These are phyloP conservation scores for Patella pellucida DNA, from an alignment of 2,888 invertebrate genomes.

Conservation along the genomic window DNA sequence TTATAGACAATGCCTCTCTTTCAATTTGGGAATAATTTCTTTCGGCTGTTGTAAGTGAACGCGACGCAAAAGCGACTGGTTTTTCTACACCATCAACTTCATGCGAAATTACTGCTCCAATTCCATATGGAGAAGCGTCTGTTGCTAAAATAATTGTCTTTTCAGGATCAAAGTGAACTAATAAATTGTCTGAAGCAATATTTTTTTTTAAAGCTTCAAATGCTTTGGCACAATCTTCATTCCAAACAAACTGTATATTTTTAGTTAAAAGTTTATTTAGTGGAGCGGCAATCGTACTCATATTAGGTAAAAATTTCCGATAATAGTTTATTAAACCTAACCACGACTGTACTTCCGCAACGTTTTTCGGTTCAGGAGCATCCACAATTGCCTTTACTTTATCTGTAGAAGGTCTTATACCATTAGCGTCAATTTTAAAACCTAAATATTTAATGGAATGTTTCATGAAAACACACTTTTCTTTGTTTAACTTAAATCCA, in stretches of 20 bases:
- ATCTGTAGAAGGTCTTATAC: conserved; percentile 32
- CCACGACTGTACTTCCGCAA: conserved; percentile 45
- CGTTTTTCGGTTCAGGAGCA: conserved; percentile 46
- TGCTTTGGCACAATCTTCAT: conserved; percentile 21
- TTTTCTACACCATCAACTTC: too few relatives aligned
- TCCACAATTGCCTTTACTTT: too few relatives aligned
- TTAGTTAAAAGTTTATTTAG: conserved; percentile 29
- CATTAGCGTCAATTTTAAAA: conserved; percentile 22
- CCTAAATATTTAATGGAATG: conserved; percentile 22
- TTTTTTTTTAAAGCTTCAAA: conserved; percentile 39
- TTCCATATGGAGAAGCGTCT: too few relatives aligned
- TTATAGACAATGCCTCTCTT: conserved; percentile 32
- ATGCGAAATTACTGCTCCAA: too few relatives aligned
- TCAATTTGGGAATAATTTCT: conserved; percentile 32
- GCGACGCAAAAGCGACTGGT: conserved; percentile 26
- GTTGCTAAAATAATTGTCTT: neutral
- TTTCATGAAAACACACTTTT: conserved; percentile 20
- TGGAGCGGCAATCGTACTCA: conserved; percentile 16
- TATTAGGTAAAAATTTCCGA: conserved; percentile 15
- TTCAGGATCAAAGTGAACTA: conserved; percentile 52
- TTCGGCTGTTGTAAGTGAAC: conserved; percentile 22
- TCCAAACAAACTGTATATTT: conserved; percentile 36
- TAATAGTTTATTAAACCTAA: conserved; percentile 8
- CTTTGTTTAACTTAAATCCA: conserved; percentile 19
- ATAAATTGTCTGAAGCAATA: conserved; percentile 36